Percentiles rank a stretch among this genome's conserved stretches.
Evolutionary conservation across 2,797 vertebrate species (phyloP).

Genomic region (Prunella strophiata): DNA sequence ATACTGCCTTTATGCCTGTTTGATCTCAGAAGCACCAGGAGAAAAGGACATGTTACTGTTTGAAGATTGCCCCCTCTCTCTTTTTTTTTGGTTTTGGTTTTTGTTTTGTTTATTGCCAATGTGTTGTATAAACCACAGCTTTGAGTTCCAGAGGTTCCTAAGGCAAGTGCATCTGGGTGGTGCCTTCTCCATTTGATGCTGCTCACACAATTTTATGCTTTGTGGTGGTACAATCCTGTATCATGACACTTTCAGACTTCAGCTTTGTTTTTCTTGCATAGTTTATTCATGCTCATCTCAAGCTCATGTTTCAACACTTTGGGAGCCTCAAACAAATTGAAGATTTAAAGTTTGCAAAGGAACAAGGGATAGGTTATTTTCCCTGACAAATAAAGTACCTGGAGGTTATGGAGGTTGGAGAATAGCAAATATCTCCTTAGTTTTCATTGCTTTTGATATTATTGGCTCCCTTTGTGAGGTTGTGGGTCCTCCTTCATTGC

Average conservation of each 20-base stretch:
- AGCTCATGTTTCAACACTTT: not conserved
- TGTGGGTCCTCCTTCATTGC: accelerated
- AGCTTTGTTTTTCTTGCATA: not conserved
- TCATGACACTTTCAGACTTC: not conserved
- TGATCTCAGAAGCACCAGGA: not conserved
- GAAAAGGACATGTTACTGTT: not conserved
- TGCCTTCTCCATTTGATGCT: not conserved
- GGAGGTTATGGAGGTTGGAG: not conserved
- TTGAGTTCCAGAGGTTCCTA: not conserved
- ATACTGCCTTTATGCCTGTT: not conserved
- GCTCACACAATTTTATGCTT: not conserved
- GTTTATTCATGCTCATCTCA: not conserved
- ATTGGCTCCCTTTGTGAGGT: not conserved
- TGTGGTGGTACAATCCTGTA: not conserved
- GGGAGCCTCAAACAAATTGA: not conserved
- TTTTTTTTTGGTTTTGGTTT: not conserved
- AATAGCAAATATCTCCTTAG: not conserved
- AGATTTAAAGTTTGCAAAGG: not conserved
- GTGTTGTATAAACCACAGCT: not conserved
- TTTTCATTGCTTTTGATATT: not conserved
- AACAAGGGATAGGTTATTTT: not conserved
- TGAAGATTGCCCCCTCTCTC: not conserved
- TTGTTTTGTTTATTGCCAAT: accelerated
- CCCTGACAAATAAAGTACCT: not conserved
- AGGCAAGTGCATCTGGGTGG: not conserved